These are phyloP conservation scores for Hapalemur alaotrensis DNA, from an alignment of 2,797 vertebrate genomes.

Conservation along the genomic window DNA sequence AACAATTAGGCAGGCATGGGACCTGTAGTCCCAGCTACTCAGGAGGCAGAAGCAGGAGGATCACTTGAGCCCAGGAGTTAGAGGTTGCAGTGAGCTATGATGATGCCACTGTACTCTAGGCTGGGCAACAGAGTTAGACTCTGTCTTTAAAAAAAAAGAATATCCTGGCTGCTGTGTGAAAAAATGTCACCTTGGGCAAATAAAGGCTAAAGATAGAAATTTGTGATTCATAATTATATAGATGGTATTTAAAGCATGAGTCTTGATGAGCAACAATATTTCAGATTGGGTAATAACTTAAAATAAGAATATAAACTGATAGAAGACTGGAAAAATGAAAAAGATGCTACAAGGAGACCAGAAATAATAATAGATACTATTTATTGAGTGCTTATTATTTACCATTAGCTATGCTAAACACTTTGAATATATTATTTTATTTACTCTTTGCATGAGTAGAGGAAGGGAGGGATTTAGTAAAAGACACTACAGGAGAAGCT, in stretches of 20 bases:
- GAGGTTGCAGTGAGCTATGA: neutral
- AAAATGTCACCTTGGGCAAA: neutral
- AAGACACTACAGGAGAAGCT: neutral
- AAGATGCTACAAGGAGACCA: neutral
- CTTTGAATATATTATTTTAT: neutral
- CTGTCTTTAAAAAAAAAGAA: neutral
- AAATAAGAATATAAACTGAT: neutral
- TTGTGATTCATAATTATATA: constrained; percentile 4
- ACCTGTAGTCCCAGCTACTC: neutral
- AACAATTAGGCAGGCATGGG: neutral
- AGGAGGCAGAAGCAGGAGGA: neutral
- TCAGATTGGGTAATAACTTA: neutral
- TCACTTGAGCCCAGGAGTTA: neutral
- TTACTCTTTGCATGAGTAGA: neutral
- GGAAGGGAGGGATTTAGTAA: neutral
- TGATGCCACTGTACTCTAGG: neutral
- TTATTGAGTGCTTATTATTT: constrained; percentile 7
- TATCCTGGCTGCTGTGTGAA: neutral
- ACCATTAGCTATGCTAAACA: neutral
- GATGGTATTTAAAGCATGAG: neutral
- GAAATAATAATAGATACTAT: neutral
- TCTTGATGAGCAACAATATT: neutral
- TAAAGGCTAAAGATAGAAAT: neutral
- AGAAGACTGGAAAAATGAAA: neutral
- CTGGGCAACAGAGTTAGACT: neutral